Evolutionary conservation across 2,797 vertebrate genomes (phyloP), one percentile per base, ranked within the genome.

Genomic region (Diplodus puntazzo): DNA sequence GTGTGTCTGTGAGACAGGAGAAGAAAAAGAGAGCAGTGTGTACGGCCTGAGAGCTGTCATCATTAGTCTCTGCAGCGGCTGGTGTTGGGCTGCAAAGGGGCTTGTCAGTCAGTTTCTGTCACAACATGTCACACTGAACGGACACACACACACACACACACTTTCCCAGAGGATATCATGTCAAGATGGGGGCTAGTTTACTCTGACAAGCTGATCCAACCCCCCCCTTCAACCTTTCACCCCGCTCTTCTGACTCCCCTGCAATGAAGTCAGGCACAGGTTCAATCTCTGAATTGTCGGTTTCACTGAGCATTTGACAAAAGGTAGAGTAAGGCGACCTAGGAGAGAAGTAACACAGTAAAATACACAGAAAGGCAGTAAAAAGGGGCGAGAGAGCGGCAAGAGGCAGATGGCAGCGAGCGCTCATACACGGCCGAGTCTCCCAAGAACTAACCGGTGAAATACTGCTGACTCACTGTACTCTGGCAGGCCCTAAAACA

Each of bases 401-500:
- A 21, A 58, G 79, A 91, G 85, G 87, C 81, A 84, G 84, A 87
- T 84, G 87, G 79, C 81, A 85, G 86, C 63, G 49, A 82, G 78
- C 25, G 60, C 80, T 76, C 69, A 55, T 80, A 79, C 50, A 55
- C 62, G 30, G 80, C 60, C 14, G 23, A 81, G 73, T 87, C 88
- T 89, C 83, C 71, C 69, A 85, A 89, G 85, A 87, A 85, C 74
- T 20, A 85, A 81, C 77, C 59, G n/a, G 66, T 79, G 64, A 90
- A 92, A 94, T 93, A 88, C 69, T 94, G 94, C 94, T 94, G 94
- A 94, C 89, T 94, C 93, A 94, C 92, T 85, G 81, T 61, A 86
- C 84, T 88, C 63, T 54, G 73, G 81, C 82, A 83, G 87, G 84
- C 83, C 87, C 48, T 42, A 61, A 82, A 83, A 66, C 81, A 88